Evolutionary conservation across 1,140 invertebrate species (phyloP).

Genomic region (Drosophila neocordata): DNA sequence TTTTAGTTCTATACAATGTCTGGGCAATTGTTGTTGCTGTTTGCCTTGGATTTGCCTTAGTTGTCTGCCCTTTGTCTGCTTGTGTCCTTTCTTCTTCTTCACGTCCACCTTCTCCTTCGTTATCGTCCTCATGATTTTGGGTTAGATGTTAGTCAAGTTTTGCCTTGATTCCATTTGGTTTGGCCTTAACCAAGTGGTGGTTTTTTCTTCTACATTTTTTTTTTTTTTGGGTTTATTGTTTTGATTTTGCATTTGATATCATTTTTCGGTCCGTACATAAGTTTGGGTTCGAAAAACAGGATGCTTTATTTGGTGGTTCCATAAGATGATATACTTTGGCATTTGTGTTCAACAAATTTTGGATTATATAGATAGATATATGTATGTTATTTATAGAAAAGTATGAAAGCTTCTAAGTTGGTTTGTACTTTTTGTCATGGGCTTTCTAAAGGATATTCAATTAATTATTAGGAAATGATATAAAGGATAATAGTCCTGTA

Average conservation of each 20-base stretch:
- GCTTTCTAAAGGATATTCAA: no score
- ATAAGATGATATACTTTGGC: no score
- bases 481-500: no score
- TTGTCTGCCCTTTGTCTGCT: constrained; percentile 62
- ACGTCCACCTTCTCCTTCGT: constrained; percentile 13
- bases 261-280: constrained; percentile 50
- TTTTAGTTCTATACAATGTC: constrained; percentile 1
- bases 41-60: constrained; percentile 32
- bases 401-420: no score
- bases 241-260: constrained; percentile 72
- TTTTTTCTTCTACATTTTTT: constrained; percentile 27
- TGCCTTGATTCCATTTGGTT: constrained; percentile 21
- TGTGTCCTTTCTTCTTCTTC: constrained; percentile 12
- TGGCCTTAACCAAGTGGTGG: constrained; percentile 15
- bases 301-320: background rate
- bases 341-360: no score
- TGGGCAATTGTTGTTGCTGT: constrained; percentile 30
- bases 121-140: constrained; percentile 29
- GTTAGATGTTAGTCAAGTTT: constrained; percentile 73
- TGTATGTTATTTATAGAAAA: no score
- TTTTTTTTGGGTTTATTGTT: constrained; percentile 59
- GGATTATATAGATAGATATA: no score
- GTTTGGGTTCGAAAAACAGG: constrained; percentile 3
- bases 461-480: no score
- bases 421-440: no score